Conservation (phyloP, 2,888 invertebrate species). For the Ennomos fuscantarius region DNA sequence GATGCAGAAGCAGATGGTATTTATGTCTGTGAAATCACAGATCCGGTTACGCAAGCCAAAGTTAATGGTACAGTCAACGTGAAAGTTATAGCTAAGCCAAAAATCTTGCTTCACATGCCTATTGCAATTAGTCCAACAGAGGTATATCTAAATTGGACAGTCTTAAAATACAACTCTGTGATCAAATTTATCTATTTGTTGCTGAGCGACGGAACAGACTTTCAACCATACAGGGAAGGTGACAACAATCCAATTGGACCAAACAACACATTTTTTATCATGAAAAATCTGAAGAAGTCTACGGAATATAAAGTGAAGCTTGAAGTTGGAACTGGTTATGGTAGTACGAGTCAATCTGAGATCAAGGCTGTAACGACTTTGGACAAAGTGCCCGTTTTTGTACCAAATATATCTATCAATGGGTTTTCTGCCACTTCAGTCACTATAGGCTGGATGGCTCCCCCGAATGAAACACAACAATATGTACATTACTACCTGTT, state of each 20-base stretch:
- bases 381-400: conserved; percentile 90
- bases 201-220: conserved; percentile 5
- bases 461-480: conserved; percentile 87
- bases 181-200: conserved; percentile 85
- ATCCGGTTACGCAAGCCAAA: conserved; percentile 53
- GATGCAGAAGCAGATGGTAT: conserved; percentile 89
- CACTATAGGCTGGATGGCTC: conserved; percentile 92
- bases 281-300: conserved; percentile 87
- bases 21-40: conserved; percentile 68
- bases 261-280: conserved; percentile 87
- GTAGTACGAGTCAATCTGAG: conserved; percentile 85
- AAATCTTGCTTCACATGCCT: conserved; percentile 88
- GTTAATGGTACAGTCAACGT: conserved; percentile 77
- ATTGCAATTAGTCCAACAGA: conserved; percentile 90
- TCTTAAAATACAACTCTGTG: conserved; percentile 90
- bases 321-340: conserved; percentile 87
- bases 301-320: conserved; percentile 89
- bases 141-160: conserved; percentile 93
- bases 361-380: conserved; percentile 86
- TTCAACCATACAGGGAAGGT: too few relatives aligned
- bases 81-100: conserved; percentile 88
- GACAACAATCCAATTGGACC: neutral
- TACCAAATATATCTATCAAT: conserved; percentile 91
- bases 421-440: conserved; percentile 89
- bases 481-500: conserved; percentile 91